Evolutionary conservation across 2,888 invertebrate species (phyloP), one percentile per base, ranked within the genome.

Genomic region (Hydropsyche betteni): DNA sequence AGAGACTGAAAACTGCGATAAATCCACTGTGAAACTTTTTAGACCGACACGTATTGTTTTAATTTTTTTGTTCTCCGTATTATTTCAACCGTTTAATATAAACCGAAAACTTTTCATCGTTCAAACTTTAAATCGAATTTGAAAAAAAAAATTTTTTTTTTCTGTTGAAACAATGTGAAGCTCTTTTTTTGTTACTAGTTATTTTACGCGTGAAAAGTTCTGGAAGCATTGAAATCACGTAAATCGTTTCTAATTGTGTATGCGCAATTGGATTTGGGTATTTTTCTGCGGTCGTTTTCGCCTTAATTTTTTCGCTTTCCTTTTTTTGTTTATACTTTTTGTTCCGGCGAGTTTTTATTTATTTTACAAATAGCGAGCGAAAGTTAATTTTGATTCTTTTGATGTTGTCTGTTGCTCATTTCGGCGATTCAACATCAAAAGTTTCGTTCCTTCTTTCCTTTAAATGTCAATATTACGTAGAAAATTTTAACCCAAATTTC

Each of bases 381-480:
- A 61, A 61, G 64, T 64, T 64, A 64, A 64, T 64, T 61, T 12
- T 3, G 34, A 64, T 34, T 64, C 36, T 64, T 61, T 61, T 64
- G 64, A 36, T 64, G 64, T 64, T 36, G 64, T 64, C 34, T 36
- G 36, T 34, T 64, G 55, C 55, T 55, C 16, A 16, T 55, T 55
- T 55, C 55, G n/a, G 2, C n/a, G 6, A n/a, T n/a, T 55, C 55
- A 6, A n/a, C 55, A 64, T 64, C 64, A 64, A 64, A 64, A 64
- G 64, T 36, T 64, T 14, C 64, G 8, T 55, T n/a, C 16, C 12
- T 55, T 55, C 55, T n/a, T 16, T 55, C 16, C 16, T 44, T 10
- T 44, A 44, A 44, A 44, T 44, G 44, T 44, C 44, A 44, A 44
- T 44, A 44, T 4, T 44, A 44, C 44, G 44, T 44, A 44, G 10